Percentiles rank a stretch among this genome's conserved stretches.
Conservation (phyloP, 2,113 vertebrate genomes). For the Mus musculus region GRCm39 chr16:84305001-84305500, state of each 20-base stretch:
- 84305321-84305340: slow-evolving; percentile 28
- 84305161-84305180: slow-evolving; percentile 53
- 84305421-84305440: not conserved
- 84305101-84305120: slow-evolving; percentile 36
- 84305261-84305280: slow-evolving; percentile 24
- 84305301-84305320: not conserved
- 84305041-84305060: slow-evolving; percentile 22
- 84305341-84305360: slow-evolving; percentile 41
- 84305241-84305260: slow-evolving; percentile 60
- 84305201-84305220: slow-evolving; percentile 18
- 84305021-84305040: slow-evolving; percentile 71
- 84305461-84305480: not conserved
- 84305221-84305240: slow-evolving; percentile 43
- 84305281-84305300: slow-evolving; percentile 18
- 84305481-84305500: not conserved
- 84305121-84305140: slow-evolving; percentile 37
- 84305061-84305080: slow-evolving; percentile 42
- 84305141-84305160: not conserved
- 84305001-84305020: slow-evolving; percentile 38
- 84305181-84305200: slow-evolving; percentile 59
- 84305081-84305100: slow-evolving; percentile 64
- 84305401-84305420: slow-evolving; percentile 6
- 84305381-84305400: not conserved
- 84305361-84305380: not conserved
- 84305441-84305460: not conserved